Evolutionary conservation across 2,797 vertebrate species (phyloP), one percentile per base, ranked within the genome.

Genomic region (Anguilla marmorata): DNA sequence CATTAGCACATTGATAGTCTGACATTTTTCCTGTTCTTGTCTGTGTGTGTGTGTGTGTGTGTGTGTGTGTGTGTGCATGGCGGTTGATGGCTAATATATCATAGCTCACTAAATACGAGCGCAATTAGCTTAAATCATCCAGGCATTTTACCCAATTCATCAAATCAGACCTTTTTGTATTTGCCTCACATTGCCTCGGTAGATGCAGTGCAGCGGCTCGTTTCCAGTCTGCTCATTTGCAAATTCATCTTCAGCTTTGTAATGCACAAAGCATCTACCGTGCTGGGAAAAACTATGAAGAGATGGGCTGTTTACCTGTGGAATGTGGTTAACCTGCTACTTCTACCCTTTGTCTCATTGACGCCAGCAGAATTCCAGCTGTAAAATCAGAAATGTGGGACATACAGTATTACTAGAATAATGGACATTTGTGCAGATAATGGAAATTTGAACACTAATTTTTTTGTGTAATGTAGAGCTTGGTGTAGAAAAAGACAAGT

Each of bases 401-500:
- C 33, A 41, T 76, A n/a, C 9, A 45, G 41, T 45, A 45, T 45
- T 45, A 45, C 41, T 45, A 45, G 41, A 45, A 45, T 45, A 45
- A 45, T 45, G 41, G 41, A 45, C 41, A 45, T 45, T 45, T 45
- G 3, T 54, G 52, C 48, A 84, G 50, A 56, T 56, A 50, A 82
- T 48, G 41, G 19, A 50, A 30, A 83, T 83, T 24, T 7, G 3
- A 90, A 89, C 21, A 58, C 85, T 92, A 93, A 92, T 94, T 94
- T 90, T 91, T 82, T 72, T 24, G 66, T 74, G 45, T 50, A 19
- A n/a, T 41, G 6, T 21, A 21, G 16, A 3, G 24, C 41, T 54
- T 30, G 9, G 30, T 87, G 93, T 96, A 93, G 95, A 95, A 95
- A 95, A 52, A 8, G 7, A 8, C 50, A 52, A 52, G 50, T 52